Percentiles rank a stretch among this genome's conserved stretches.
phyloP scores from a whole-genome alignment of 2,113 vertebrate genomes.

The Acrocephalus kingi region DNA sequence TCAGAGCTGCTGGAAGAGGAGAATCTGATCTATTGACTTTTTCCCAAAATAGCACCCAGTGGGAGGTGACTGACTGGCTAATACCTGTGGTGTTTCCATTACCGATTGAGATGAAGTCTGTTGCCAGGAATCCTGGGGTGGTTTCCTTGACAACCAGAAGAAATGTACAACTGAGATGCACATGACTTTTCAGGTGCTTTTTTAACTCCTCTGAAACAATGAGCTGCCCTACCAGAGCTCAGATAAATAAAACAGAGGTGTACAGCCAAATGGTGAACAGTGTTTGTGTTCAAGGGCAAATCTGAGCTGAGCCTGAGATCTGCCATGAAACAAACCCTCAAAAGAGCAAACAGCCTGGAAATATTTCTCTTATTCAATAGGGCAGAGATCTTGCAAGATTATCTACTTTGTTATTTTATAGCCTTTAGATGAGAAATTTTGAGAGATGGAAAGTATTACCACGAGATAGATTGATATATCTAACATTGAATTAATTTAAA shows the following conservation, averaged over 20 bases:
- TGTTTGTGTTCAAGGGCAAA: background rate
- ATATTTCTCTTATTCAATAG: background rate
- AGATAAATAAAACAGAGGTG: background rate
- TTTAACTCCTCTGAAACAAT: constrained; percentile 20
- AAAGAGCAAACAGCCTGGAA: background rate
- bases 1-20: background rate
- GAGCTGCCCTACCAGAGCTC: background rate
- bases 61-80: constrained; percentile 68
- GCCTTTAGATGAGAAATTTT: background rate
- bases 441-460: background rate
- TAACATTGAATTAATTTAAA: background rate
- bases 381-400: background rate
- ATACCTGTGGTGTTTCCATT: constrained; percentile 68
- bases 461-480: background rate
- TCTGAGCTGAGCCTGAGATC: background rate
- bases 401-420: background rate
- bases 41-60: constrained; percentile 57
- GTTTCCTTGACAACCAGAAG: constrained; percentile 68
- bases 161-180: constrained; percentile 7
- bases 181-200: constrained; percentile 44
- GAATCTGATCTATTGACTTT: constrained; percentile 45
- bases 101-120: constrained; percentile 16
- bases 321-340: background rate
- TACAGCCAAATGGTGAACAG: background rate
- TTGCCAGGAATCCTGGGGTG: constrained; percentile 54